Conservation (phyloP, 2,113 vertebrate genomes). For the Tyrannus savana region DNA sequence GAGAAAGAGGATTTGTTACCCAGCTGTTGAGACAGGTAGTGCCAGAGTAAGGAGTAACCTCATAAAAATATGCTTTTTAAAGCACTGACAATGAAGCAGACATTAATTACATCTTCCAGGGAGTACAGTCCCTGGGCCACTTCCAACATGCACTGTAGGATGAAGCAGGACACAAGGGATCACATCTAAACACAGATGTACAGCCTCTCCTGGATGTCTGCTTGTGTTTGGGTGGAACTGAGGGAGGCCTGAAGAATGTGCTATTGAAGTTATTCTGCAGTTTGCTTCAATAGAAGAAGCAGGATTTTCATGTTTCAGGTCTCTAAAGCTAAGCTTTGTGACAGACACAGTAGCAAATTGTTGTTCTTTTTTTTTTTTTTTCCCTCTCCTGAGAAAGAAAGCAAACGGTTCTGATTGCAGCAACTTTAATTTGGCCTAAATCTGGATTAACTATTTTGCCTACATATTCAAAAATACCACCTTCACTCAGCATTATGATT, state of each 20-base stretch:
- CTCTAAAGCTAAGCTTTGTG: not conserved
- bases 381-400: not conserved
- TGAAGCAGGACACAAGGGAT: not conserved
- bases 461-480: not conserved
- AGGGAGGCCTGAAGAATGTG: not conserved
- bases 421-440: not conserved
- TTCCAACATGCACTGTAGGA: accelerated
- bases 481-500: not conserved
- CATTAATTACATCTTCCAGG: not conserved
- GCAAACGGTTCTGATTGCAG: not conserved
- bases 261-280: not conserved
- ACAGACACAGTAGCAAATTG: not conserved
- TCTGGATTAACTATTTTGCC: not conserved
- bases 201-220: not conserved
- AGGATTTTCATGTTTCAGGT: not conserved
- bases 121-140: not conserved
- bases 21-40: not conserved
- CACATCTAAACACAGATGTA: not conserved
- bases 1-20: not conserved
- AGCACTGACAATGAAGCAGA: not conserved
- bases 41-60: not conserved
- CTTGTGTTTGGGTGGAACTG: not conserved
- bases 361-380: not conserved
- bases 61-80: not conserved
- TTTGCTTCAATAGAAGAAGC: not conserved